Evolutionary conservation across 2,113 vertebrate genomes (phyloP).

Genomic region (Alethe castanea): DNA sequence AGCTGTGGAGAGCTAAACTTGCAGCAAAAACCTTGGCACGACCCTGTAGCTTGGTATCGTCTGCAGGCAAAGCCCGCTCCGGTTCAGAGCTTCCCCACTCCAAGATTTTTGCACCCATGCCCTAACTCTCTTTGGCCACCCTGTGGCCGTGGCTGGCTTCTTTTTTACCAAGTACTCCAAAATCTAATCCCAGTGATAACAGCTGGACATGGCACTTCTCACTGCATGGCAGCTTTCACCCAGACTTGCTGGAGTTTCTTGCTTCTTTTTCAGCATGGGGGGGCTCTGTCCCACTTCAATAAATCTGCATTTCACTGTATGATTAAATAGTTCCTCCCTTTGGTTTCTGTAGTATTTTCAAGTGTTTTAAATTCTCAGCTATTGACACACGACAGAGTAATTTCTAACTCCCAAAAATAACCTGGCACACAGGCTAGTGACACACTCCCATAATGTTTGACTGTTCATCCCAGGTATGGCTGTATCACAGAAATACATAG

Average conservation of each 20-base stretch:
- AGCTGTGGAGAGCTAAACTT: not conserved
- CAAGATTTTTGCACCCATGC: not conserved
- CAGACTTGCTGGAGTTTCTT: not conserved
- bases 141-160: accelerated
- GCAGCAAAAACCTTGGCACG: not conserved
- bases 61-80: not conserved
- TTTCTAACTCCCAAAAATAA: not conserved
- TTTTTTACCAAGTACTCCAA: not conserved
- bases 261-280: not conserved
- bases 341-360: not conserved
- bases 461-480: not conserved
- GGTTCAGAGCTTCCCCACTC: not conserved
- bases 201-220: not conserved
- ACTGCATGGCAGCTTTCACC: not conserved
- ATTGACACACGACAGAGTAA: not conserved
- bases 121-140: not conserved
- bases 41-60: not conserved
- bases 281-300: not conserved
- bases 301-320: not conserved
- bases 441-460: not conserved
- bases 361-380: not conserved
- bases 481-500: not conserved
- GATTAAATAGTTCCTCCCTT: not conserved
- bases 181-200: not conserved
- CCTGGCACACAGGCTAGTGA: not conserved